Conservation (phyloP, 2,113 vertebrate genomes). For the Echinops telfairi region DNA sequence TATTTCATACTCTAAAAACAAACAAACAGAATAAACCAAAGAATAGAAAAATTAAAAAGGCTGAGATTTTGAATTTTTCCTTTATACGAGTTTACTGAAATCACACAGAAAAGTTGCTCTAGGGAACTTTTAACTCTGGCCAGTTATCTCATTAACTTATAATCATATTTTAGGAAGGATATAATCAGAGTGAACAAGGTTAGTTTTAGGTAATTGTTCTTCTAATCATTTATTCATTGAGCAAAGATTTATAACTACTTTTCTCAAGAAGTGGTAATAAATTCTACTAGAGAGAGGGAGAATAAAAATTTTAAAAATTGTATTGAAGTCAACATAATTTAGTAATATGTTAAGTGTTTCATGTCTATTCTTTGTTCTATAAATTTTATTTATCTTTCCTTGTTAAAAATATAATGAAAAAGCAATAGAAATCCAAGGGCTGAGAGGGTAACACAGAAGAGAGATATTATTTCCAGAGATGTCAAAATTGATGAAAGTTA, state of each 20-base stretch:
- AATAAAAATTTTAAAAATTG: not conserved
- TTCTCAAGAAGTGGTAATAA: not conserved
- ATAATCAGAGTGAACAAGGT: constrained; percentile 34
- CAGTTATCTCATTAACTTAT: constrained; percentile 45
- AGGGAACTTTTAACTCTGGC: constrained; percentile 35
- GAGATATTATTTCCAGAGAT: not conserved
- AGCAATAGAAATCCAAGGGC: not conserved
- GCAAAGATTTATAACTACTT: constrained; percentile 16
- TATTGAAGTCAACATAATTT: not conserved
- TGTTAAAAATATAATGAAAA: not conserved
- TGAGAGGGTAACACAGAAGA: not conserved
- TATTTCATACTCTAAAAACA: not conserved
- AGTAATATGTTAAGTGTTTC: not conserved
- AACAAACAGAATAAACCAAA: not conserved
- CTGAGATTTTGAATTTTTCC: constrained; percentile 4
- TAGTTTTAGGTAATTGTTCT: constrained; percentile 54
- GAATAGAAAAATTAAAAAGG: not conserved
- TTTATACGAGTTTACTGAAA: not conserved
- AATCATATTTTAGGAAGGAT: constrained; percentile 47
- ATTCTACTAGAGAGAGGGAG: not conserved
- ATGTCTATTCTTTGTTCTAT: not conserved
- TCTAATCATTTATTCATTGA: constrained; percentile 46
- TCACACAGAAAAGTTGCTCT: not conserved
- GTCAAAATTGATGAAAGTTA: not conserved
- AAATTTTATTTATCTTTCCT: not conserved